Evolutionary conservation across 2,888 invertebrate genomes (phyloP), one percentile per base, ranked within the genome.

Genomic region (Pardosa pseudoannulata): DNA sequence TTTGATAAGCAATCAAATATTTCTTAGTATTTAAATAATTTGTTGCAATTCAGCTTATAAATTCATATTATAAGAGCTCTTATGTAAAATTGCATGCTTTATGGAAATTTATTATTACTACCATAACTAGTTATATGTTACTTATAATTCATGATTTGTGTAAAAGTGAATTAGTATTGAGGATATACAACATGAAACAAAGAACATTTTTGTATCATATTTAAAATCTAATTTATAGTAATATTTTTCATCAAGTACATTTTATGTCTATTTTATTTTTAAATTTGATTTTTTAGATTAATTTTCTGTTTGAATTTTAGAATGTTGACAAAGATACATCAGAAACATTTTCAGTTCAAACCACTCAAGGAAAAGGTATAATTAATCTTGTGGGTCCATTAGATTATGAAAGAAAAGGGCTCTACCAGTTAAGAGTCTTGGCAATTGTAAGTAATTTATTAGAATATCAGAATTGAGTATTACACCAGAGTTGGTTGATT

Each of bases 391-490:
- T 94, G 74, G 95, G 95, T 88, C 93, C 93, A 62, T 93, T 97
- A 89, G 97, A 97, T 92, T 97, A 96, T 91, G 97, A 97, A 91
- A 93, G 93, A 72, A 96, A 97, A 92, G 96, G 95, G 68, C 92
- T 97, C 27, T 96, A 97, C 91, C 97, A 97, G 91, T 92, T 97
- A 71, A 89, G 89, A 73, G 88, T 90, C 11, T 50, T 90, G 6
- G 90, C 90, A n/a, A 89, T 88, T n/a, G 88, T 88, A 74, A 88
- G 88, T 87, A 64, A 0, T 36, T 36, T 36, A 7, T 36, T n/a
- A n/a, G n/a, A n/a, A n/a, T n/a, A n/a, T n/a, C n/a, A n/a, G n/a
- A n/a, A n/a, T n/a, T n/a, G n/a, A n/a, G n/a, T n/a, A n/a, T n/a
- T n/a, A n/a, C n/a, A n/a, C n/a, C n/a, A n/a, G n/a, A n/a, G n/a